Percentiles rank a stretch among this genome's conserved stretches.
phyloP scores from a whole-genome alignment of 2,797 vertebrate genomes.

The Coluber constrictor region DNA sequence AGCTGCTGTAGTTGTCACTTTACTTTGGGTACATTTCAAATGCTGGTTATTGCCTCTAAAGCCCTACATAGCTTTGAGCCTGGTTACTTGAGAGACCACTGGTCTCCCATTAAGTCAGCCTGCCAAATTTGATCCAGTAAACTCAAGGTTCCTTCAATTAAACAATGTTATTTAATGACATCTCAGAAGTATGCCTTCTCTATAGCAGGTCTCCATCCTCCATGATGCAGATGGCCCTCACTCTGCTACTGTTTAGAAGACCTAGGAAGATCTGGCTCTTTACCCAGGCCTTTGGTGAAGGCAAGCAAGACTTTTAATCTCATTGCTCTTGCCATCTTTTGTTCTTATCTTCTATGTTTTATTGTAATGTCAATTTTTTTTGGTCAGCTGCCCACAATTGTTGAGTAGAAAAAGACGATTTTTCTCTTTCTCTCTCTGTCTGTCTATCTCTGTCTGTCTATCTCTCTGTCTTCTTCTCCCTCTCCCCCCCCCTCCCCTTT shows the following conservation, averaged over 20 bases:
- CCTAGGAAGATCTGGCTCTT: background rate
- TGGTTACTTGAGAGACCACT: background rate
- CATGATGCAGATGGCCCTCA: background rate
- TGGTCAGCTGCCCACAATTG: background rate
- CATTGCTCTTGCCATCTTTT: background rate
- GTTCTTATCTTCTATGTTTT: background rate
- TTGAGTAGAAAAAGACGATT: background rate
- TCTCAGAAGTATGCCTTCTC: background rate
- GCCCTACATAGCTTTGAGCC: background rate
- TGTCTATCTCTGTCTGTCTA: accelerated
- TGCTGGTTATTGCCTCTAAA: background rate
- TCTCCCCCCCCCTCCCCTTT: background rate
- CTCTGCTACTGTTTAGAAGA: background rate
- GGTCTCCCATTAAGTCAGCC: background rate
- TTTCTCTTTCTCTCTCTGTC: background rate
- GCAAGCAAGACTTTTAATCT: background rate
- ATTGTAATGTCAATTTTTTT: background rate
- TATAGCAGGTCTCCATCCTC: background rate
- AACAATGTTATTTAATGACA: background rate
- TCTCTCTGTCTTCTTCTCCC: too few relatives aligned
- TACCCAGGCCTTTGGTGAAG: background rate
- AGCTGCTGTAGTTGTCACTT: background rate
- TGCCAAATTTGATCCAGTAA: background rate
- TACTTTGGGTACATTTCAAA: background rate
- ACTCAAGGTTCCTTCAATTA: background rate